These are phyloP conservation scores for Scomber colias DNA, from an alignment of 2,113 vertebrate genomes.

Conservation along the genomic window DNA sequence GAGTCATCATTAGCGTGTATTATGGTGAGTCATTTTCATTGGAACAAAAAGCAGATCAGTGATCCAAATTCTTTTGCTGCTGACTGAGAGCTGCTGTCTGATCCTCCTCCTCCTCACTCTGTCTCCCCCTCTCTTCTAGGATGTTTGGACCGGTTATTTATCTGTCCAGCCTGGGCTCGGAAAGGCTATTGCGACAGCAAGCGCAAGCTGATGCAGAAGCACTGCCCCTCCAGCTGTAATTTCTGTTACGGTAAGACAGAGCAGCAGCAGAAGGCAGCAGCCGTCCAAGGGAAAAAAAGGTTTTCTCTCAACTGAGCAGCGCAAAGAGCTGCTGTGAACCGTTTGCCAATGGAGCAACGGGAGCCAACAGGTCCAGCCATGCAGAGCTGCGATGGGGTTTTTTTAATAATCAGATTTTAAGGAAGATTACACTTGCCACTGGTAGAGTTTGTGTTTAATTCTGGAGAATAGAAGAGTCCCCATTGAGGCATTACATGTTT, in stretches of 20 bases:
- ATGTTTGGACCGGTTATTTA: constrained; percentile 92
- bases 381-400: constrained; percentile 49
- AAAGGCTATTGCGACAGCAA: constrained; percentile 92
- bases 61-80: constrained; percentile 53
- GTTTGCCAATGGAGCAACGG: constrained; percentile 73
- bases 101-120: constrained; percentile 25
- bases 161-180: constrained; percentile 90
- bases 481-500: not conserved
- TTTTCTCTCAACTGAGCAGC: constrained; percentile 63
- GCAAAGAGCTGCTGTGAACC: constrained; percentile 63
- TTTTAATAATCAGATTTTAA: constrained; percentile 54
- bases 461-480: constrained; percentile 21
- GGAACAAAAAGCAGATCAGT: constrained; percentile 27
- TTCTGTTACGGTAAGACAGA: constrained; percentile 93
- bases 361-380: constrained; percentile 72
- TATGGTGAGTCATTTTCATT: constrained; percentile 62
- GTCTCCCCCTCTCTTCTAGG: constrained; percentile 80
- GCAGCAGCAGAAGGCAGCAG: constrained; percentile 42
- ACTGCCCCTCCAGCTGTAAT: constrained; percentile 95
- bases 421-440: constrained; percentile 48
- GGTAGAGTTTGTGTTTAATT: constrained; percentile 33
- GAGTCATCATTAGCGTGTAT: constrained; percentile 62
- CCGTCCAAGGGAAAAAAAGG: constrained; percentile 28
- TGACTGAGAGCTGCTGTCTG: constrained; percentile 49
- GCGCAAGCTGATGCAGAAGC: constrained; percentile 92